Percentiles rank a stretch among this genome's conserved stretches.
phyloP scores from a whole-genome alignment of 2,113 vertebrate genomes.

The Engraulis encrasicolus region DNA sequence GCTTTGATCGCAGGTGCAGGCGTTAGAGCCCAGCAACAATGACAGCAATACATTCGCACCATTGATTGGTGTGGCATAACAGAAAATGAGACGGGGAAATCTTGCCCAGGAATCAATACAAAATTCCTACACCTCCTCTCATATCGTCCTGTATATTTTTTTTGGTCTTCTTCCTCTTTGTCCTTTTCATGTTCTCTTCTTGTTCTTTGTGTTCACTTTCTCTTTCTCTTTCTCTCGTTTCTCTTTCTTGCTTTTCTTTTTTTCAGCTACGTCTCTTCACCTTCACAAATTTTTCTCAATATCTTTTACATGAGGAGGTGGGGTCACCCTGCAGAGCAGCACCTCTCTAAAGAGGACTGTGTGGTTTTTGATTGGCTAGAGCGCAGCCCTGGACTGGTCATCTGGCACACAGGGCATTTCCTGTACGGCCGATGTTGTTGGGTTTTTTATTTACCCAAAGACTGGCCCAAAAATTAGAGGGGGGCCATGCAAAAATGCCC shows the following conservation, averaged over 20 bases:
- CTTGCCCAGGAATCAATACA: not conserved
- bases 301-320: not conserved
- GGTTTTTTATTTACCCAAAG: too few species aligned
- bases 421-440: too few species aligned
- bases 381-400: too few species aligned
- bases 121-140: not conserved
- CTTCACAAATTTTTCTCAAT: not conserved
- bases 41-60: not conserved
- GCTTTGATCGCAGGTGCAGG: constrained; percentile 1
- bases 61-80: not conserved
- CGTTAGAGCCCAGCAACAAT: not conserved
- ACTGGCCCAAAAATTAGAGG: too few species aligned
- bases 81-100: not conserved
- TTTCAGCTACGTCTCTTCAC: too few species aligned
- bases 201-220: not conserved
- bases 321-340: not conserved
- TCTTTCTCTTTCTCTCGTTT: not conserved
- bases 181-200: not conserved
- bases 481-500: too few species aligned
- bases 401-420: too few species aligned
- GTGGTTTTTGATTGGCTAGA: too few species aligned
- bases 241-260: not conserved
- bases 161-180: not conserved
- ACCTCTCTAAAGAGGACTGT: not conserved
- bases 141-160: not conserved